Conservation (phyloP, 1,140 invertebrate genomes). For the Sitophilus oryzae region DNA sequence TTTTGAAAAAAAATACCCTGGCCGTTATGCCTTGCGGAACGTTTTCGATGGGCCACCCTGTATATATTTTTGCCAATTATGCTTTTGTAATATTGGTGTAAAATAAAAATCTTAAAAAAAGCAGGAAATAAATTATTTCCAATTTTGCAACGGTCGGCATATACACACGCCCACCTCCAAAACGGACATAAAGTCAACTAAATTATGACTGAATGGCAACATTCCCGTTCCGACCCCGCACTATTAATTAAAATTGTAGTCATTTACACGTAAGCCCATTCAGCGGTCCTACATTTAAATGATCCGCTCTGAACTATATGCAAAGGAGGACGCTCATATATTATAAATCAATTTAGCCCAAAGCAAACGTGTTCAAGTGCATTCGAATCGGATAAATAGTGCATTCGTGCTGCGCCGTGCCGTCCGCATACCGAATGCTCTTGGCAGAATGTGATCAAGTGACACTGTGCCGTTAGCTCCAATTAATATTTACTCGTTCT, state of each 20-base stretch:
- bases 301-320: background rate
- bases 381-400: slow-evolving; percentile 6
- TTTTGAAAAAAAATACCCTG: too few relatives aligned
- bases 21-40: too few relatives aligned
- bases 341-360: slow-evolving; percentile 1
- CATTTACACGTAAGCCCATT: background rate
- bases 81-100: too few relatives aligned
- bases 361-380: background rate
- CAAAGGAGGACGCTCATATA: background rate
- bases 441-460: background rate
- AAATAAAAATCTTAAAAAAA: too few relatives aligned
- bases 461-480: slow-evolving; percentile 1
- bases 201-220: too few relatives aligned
- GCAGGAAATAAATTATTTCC: too few relatives aligned
- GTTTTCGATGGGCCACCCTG: too few relatives aligned
- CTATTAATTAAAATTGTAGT: background rate
- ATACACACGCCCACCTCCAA: too few relatives aligned
- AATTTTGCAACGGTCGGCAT: too few relatives aligned
- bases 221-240: background rate
- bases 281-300: background rate
- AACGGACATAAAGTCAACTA: too few relatives aligned
- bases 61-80: too few relatives aligned
- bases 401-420: background rate
- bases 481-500: slow-evolving; percentile 6
- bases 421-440: background rate